Evolutionary conservation across 2,113 vertebrate species (phyloP).

Genomic region (Gallinago media): DNA sequence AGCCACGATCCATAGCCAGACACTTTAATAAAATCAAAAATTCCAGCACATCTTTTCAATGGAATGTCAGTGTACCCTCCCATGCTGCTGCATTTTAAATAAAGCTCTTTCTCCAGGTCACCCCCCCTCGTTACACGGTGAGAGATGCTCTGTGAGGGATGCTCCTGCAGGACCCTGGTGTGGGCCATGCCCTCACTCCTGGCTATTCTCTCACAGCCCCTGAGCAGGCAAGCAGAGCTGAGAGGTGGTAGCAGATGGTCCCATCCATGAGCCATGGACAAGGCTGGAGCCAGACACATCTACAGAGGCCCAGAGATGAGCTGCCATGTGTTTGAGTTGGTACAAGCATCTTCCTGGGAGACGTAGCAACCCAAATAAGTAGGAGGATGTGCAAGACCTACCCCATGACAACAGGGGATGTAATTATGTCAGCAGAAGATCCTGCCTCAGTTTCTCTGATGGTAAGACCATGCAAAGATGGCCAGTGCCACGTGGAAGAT

Average conservation of each 20-base stretch:
- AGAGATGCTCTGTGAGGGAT: neutral
- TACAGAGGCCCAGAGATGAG: neutral
- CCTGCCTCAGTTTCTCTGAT: neutral
- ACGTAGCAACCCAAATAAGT: neutral
- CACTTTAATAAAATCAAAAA: neutral
- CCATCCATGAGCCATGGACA: rapidly evolving
- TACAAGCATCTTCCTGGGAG: neutral
- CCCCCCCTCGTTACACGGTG: neutral
- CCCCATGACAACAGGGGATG: too few relatives aligned
- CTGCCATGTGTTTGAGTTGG: neutral
- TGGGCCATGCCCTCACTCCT: neutral
- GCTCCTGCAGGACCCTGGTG: neutral
- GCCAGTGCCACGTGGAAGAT: rapidly evolving
- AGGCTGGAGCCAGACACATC: neutral
- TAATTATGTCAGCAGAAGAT: neutral
- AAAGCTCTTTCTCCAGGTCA: neutral
- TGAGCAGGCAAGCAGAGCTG: neutral
- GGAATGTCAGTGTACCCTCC: neutral
- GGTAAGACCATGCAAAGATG: neutral
- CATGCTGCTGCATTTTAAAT: neutral
- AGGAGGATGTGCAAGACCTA: neutral
- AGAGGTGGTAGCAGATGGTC: neutral
- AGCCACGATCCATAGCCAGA: neutral
- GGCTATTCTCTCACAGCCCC: neutral
- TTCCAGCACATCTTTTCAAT: neutral